These are phyloP conservation scores for Anodontia alba DNA, from an alignment of 2,888 invertebrate species.

Conservation along the genomic window DNA sequence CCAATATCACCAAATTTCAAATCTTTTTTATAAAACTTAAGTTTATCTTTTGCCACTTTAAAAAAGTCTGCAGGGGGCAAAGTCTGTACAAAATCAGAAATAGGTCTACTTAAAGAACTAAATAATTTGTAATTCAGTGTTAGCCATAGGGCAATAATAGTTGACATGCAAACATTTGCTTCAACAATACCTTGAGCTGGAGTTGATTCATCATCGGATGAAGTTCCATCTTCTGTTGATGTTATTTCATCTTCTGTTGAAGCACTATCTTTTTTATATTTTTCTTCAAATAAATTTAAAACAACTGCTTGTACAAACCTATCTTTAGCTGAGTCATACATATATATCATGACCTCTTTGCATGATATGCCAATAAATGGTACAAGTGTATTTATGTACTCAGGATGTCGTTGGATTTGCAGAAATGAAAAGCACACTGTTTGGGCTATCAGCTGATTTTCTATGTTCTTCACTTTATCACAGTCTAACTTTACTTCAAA, in stretches of 20 bases:
- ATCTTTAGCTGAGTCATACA: constrained; percentile 36
- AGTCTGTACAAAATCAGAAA: constrained; percentile 1
- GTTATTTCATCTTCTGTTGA: too few species aligned
- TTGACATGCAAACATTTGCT: not conserved
- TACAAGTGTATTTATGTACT: constrained; percentile 11
- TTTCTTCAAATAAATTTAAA: not conserved
- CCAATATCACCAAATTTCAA: not conserved
- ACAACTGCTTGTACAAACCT: not conserved
- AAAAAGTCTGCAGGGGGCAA: constrained; percentile 11
- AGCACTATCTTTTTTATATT: too few species aligned
- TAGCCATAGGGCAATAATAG: constrained; percentile 28
- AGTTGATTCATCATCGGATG: too few species aligned
- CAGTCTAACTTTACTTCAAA: not conserved
- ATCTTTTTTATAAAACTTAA: constrained; percentile 18
- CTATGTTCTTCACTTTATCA: not conserved
- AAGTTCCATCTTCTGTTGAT: too few species aligned
- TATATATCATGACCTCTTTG: constrained; percentile 18
- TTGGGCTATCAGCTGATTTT: constrained; percentile 24
- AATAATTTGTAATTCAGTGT: constrained; percentile 29
- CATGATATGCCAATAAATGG: constrained; percentile 24
- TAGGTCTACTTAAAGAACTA: not conserved
- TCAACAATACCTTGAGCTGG: not conserved
- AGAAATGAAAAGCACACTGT: constrained; percentile 30
- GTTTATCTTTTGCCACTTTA: constrained; percentile 7
- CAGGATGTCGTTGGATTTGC: constrained; percentile 22